Conservation (phyloP, 2,888 invertebrate genomes). For the Chesias legatella region DNA sequence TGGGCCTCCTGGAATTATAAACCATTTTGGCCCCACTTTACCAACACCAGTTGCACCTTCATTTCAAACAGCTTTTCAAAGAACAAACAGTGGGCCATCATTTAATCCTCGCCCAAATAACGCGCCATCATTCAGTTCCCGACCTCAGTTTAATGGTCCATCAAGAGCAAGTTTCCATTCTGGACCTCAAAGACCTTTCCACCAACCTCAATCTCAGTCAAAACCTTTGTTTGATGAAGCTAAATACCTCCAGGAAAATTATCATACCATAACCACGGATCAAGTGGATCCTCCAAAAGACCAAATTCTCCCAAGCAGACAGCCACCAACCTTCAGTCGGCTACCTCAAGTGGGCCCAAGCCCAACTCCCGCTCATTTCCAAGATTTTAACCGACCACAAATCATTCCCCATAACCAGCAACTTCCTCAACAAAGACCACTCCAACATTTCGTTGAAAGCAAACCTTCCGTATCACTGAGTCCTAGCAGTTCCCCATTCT, state of each 20-base stretch:
- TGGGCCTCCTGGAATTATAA: conserved; percentile 48
- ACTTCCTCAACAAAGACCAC: conserved; percentile 70
- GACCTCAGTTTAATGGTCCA: conserved; percentile 66
- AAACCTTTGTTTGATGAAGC: conserved; percentile 72
- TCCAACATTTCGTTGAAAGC: conserved; percentile 63
- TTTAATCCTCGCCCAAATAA: conserved; percentile 56
- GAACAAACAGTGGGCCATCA: conserved; percentile 51
- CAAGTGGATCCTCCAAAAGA: conserved; percentile 69
- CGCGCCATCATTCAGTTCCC: conserved; percentile 49
- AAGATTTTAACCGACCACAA: conserved; percentile 57
- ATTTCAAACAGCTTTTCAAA: conserved; percentile 55
- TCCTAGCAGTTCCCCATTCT: conserved; percentile 63
- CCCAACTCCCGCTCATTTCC: conserved; percentile 55
- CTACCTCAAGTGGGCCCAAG: conserved; percentile 54
- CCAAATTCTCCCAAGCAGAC: conserved; percentile 58
- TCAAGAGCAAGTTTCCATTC: conserved; percentile 67
- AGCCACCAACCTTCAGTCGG: conserved; percentile 54
- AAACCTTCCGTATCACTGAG: conserved; percentile 55
- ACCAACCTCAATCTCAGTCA: conserved; percentile 55
- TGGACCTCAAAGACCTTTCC: conserved; percentile 78
- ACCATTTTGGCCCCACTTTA: conserved; percentile 53
- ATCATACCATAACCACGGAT: conserved; percentile 75
- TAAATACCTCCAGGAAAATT: conserved; percentile 76
- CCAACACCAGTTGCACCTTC: conserved; percentile 54
- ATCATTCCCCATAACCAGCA: conserved; percentile 63